Evolutionary conservation across 2,113 vertebrate genomes (phyloP).

Genomic region (Herpetotheres cachinnans): DNA sequence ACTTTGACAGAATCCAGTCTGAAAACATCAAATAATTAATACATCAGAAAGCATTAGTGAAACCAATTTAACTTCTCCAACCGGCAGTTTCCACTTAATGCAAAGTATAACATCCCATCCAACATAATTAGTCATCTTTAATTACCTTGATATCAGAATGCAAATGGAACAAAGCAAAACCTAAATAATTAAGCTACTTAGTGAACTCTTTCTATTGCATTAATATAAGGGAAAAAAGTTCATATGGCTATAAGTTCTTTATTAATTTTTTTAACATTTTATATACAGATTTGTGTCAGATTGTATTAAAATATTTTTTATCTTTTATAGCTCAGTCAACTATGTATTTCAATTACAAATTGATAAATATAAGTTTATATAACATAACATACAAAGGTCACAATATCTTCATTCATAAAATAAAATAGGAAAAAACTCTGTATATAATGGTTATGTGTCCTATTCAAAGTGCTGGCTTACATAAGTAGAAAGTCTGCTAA

Average conservation of each 20-base stretch:
- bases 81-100: neutral
- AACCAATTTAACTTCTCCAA: neutral
- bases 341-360: neutral
- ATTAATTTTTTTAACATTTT: neutral
- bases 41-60: neutral
- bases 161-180: neutral
- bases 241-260: neutral
- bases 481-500: neutral
- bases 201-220: neutral
- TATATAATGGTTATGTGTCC: neutral
- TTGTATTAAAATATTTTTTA: neutral
- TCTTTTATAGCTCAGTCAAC: neutral
- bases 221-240: neutral
- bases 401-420: neutral
- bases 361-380: neutral
- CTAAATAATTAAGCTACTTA: neutral
- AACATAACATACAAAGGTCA: neutral
- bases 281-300: neutral
- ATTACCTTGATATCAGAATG: neutral
- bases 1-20: neutral
- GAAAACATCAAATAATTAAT: neutral
- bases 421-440: neutral
- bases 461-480: neutral
- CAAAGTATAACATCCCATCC: neutral
- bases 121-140: neutral